These are phyloP conservation scores for Zaprionus lachaisei DNA, from an alignment of 1,140 invertebrate genomes.

Conservation along the genomic window DNA sequence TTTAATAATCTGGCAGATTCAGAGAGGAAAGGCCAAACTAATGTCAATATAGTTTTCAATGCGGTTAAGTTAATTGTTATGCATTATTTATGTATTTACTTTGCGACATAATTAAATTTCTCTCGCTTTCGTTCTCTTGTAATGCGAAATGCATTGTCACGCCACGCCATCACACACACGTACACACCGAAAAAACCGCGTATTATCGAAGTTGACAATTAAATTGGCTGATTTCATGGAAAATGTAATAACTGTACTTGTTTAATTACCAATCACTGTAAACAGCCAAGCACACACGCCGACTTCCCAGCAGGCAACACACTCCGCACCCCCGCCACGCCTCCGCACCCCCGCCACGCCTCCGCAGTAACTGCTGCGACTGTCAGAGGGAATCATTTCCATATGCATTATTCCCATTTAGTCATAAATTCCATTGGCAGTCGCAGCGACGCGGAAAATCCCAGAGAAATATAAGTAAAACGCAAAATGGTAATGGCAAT, in stretches of 20 bases:
- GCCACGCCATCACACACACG: too few relatives aligned
- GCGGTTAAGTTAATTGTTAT: neutral
- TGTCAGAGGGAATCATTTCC: conserved; percentile 32
- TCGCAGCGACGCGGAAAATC: conserved; percentile 41
- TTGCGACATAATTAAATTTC: conserved; percentile 1
- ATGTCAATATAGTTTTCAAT: neutral
- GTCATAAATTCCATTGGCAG: conserved; percentile 33
- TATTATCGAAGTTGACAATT: neutral
- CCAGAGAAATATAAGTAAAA: conserved; percentile 19
- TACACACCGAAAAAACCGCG: neutral
- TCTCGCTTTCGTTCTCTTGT: neutral
- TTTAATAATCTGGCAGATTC: too few relatives aligned
- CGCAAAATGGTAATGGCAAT: conserved; percentile 1
- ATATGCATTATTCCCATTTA: conserved; percentile 8
- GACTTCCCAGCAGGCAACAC: neutral
- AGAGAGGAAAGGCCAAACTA: neutral
- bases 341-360: neutral
- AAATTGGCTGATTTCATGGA: neutral
- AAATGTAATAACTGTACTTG: neutral
- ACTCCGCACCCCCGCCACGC: neutral
- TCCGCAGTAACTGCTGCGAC: neutral
- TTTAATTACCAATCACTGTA: conserved; percentile 6
- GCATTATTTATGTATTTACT: neutral
- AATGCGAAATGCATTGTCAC: too few relatives aligned
- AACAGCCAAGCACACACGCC: neutral